Conservation (phyloP, 2,113 vertebrate genomes). For the Oreochromis tanganicae region DNA sequence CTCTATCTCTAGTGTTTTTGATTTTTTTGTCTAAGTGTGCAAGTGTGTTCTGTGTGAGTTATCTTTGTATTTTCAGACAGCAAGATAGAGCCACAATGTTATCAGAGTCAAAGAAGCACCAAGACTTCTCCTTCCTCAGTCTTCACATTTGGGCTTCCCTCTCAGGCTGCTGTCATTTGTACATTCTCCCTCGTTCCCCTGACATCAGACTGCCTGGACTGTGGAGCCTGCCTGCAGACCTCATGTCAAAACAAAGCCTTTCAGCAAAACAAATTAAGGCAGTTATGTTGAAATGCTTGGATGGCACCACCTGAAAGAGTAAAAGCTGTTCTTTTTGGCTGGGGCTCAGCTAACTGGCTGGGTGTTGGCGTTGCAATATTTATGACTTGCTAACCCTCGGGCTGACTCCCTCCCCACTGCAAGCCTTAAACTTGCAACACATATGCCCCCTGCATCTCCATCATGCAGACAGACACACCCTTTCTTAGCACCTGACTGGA, state of each 20-base stretch:
- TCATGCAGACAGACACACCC: conserved; percentile 4
- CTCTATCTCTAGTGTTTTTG: conserved; percentile 10
- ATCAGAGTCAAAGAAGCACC: conserved; percentile 21
- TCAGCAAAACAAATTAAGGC: not conserved
- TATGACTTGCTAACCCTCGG: conserved; percentile 28
- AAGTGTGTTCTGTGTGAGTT: not conserved
- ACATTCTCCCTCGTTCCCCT: not conserved
- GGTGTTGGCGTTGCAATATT: conserved; percentile 30
- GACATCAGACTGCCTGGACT: not conserved
- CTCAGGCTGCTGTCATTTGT: not conserved
- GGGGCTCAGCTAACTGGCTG: not conserved
- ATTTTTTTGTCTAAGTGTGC: not conserved
- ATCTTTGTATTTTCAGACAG: conserved; percentile 35
- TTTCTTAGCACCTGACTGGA: conserved; percentile 20
- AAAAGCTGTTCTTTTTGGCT: not conserved
- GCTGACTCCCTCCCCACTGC: not conserved
- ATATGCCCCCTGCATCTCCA: conserved; percentile 14
- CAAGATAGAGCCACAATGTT: conserved; percentile 18
- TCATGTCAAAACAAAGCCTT: conserved; percentile 2
- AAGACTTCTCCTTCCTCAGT: not conserved
- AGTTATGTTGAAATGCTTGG: not conserved
- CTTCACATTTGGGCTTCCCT: not conserved
- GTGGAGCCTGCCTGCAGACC: not conserved
- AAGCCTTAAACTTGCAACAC: not conserved
- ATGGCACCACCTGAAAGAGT: not conserved